Base-by-base conservation (phyloP, 2,888 invertebrate species). In the Diogma glabrata region DNA sequence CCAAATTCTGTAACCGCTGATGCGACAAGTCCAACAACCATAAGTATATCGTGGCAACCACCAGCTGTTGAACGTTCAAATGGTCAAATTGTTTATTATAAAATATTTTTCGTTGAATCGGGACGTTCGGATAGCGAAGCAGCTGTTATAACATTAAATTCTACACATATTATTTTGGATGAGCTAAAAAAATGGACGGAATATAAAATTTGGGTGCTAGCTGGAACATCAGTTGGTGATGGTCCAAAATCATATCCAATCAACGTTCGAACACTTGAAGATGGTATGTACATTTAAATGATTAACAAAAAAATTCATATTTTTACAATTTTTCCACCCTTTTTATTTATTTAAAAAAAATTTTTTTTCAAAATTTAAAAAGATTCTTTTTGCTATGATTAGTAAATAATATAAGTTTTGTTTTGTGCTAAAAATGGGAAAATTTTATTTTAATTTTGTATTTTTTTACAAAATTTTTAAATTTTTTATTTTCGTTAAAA, bases 241-340 rank as follows among this genome's bases (percentile, higher is more conserved):
- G 96, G 97, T 57, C 96, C 89, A 57, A 81, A 85, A 64, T 93
- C 93, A 61, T 86, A 85, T 72, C 91, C 92, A 57, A 85, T 94
- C 76, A 82, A 84, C 64, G 86, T 93, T 64, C 86, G 87, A 77
- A 96, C 96, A 60, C 89, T 90, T 69, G 96, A 96, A 86, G 95
- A 94, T 84, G 96, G 97, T 97, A 94, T 85, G 94, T 48, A 48
- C n/a, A n/a, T n/a, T n/a, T n/a, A n/a, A n/a, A n/a, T n/a, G n/a
- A n/a, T n/a, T n/a, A n/a, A n/a, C n/a, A 36, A 16, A 14, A n/a
- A 33, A n/a, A n/a, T n/a, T n/a, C n/a, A n/a, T n/a, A 4, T 36
- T 36, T 36, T 14, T 3, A 16, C 36, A 14, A 33, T 33, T 8
- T 8, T 33, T 36, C 16, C 36, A 14, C 8, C 16, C 7, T 36